Conservation (phyloP, 2,888 invertebrate species). For the Synanthedon myopaeformis region DNA sequence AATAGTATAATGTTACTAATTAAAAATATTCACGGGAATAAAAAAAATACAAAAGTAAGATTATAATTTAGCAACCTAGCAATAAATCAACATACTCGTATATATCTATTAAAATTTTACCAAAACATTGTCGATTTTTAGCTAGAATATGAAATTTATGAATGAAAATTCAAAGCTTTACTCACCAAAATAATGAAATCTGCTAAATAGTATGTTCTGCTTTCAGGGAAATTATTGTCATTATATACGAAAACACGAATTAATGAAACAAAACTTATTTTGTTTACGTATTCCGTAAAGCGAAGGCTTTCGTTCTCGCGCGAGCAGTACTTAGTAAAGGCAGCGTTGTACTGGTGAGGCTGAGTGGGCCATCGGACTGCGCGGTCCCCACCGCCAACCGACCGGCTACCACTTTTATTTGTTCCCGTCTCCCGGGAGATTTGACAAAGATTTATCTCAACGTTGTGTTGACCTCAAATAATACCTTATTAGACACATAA, state of each 20-base stretch:
- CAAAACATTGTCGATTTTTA: neutral
- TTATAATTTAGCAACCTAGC: no score
- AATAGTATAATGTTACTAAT: no score
- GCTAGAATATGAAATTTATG: neutral
- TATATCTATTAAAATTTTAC: no score
- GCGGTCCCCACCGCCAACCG: constrained; percentile 55
- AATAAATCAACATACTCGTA: no score
- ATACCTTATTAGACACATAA: no score
- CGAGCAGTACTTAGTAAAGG: constrained; percentile 45
- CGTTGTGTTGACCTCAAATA: constrained; percentile 12
- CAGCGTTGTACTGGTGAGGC: constrained; percentile 51
- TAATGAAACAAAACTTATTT: neutral
- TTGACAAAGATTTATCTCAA: constrained; percentile 52
- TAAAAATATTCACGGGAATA: no score
- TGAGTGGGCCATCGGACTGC: constrained; percentile 22
- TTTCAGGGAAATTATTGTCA: no score
- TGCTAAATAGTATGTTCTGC: no score
- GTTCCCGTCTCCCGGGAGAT: constrained; percentile 51
- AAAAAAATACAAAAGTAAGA: no score
- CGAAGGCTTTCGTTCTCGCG: constrained; percentile 17
- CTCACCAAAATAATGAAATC: neutral
- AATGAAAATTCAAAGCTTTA: neutral
- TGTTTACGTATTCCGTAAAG: no score
- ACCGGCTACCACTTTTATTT: constrained; percentile 49
- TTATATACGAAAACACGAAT: neutral